Base-by-base conservation (phyloP, 1,140 invertebrate species). In the Caenorhabditis latens region DNA sequence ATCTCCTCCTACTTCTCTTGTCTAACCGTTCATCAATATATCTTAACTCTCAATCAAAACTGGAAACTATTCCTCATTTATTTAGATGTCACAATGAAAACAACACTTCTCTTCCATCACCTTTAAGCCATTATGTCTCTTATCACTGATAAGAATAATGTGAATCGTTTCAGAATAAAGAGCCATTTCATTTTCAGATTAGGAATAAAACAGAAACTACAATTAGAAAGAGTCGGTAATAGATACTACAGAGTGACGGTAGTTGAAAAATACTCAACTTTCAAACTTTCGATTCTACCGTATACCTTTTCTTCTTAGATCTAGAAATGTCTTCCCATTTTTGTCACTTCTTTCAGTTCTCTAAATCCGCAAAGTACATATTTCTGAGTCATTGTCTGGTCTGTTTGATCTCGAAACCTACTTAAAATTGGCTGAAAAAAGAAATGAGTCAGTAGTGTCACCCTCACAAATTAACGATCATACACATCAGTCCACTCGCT, bases 401-500 rank as follows among this genome's bases (percentile, higher is more conserved):
- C 55, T 58, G 19, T 32, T 63, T 11, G 4, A 63, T 32, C 24
- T 5, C 4, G 16, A 7, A 71, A 43, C 2, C 7, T 46, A 14
- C 46, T 19, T 19, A 63, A 63, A 63, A 43, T 43, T 43, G 24
- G 42, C 46, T 53, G n/a, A n/a, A 79, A 21, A 8, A 50, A 43
- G 50, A n/a, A 50, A 79, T 79, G 71, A 79, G 43, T 79, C 71
- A 79, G 71, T 71, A 71, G 67, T 71, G 42, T 46, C 42, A 46
- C n/a, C 46, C 14, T 46, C n/a, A 79, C 71, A 79, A 50, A 50
- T 79, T 79, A 79, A 50, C 71, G 71, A 79, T 79, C 46, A 50
- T 50, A 79, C 71, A 50, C 46, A 79, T 79, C 71, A 32, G 43
- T 24, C 43, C 67, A 21, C 16, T 61, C 93, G 94, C 2, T 90